Percentiles rank a stretch among this genome's conserved stretches.
Evolutionary conservation across 2,113 vertebrate species (phyloP).

Genomic region (Tachycineta bicolor): DNA sequence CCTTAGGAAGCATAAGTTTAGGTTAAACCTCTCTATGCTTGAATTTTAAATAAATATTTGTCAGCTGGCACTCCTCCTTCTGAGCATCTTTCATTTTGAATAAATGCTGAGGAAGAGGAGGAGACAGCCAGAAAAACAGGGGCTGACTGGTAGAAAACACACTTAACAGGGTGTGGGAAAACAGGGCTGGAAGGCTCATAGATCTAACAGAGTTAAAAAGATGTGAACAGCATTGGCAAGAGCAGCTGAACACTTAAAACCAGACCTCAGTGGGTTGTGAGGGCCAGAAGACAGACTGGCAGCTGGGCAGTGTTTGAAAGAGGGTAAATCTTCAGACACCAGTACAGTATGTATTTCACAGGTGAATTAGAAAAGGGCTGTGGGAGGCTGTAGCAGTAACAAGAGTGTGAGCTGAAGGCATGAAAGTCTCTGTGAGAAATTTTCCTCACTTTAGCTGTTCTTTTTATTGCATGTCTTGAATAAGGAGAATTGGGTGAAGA

Average conservation of each 20-base stretch:
- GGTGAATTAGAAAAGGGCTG: background rate
- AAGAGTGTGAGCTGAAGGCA: background rate
- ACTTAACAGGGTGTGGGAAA: background rate
- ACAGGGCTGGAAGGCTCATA: background rate
- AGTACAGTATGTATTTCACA: background rate
- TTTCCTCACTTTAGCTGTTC: background rate
- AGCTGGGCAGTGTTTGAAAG: background rate
- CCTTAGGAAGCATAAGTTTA: background rate
- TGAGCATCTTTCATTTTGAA: background rate
- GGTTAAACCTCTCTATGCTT: background rate
- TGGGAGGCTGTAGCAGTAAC: background rate
- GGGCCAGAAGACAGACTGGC: background rate
- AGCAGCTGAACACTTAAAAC: background rate
- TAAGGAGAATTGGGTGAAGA: slow-evolving; percentile 27
- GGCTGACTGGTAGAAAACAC: background rate
- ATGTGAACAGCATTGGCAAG: background rate
- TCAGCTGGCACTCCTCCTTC: background rate
- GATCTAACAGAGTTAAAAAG: background rate
- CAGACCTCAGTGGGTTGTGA: background rate
- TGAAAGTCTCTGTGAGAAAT: background rate
- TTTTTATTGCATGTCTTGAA: slow-evolving; percentile 39
- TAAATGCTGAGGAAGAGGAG: background rate
- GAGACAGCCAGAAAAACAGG: background rate
- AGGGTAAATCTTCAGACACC: background rate
- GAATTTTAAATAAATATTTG: background rate